Conservation (phyloP, 2,888 invertebrate species). For the Augochlorella aurata region DNA sequence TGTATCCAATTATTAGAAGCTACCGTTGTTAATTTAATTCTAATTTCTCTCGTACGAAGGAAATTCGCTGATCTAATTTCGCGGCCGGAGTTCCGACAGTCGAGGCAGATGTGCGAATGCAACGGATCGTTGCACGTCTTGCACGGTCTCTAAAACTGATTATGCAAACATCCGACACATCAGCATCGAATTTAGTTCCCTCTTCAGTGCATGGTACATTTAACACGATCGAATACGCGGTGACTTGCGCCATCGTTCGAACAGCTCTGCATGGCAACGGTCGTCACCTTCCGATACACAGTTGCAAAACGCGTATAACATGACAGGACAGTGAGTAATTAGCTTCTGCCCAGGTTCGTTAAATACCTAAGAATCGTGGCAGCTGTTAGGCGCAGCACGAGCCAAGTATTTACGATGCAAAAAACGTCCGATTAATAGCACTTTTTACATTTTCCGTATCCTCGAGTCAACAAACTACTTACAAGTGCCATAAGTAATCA, state of each 20-base stretch:
- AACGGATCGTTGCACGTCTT: neutral
- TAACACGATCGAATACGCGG: neutral
- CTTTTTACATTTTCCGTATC: neutral
- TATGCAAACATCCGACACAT: conserved; percentile 3
- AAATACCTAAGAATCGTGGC: conserved; percentile 57
- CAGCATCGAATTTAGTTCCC: neutral
- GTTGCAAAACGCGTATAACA: conserved; percentile 28
- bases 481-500: neutral
- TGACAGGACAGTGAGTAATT: conserved; percentile 51
- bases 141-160: neutral
- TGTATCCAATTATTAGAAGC: too few species aligned
- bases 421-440: neutral
- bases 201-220: neutral
- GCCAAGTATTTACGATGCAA: conserved; percentile 46
- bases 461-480: neutral
- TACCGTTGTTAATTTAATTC: neutral
- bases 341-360: conserved; percentile 44
- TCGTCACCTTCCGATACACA: conserved; percentile 1
- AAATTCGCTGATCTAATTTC: neutral
- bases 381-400: conserved; percentile 16
- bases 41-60: too few species aligned
- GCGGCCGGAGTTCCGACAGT: neutral
- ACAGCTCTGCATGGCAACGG: neutral
- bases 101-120: neutral
- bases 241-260: neutral